These are phyloP conservation scores for Pherbina coryleti DNA, from an alignment of 2,888 invertebrate species.

Conservation along the genomic window DNA sequence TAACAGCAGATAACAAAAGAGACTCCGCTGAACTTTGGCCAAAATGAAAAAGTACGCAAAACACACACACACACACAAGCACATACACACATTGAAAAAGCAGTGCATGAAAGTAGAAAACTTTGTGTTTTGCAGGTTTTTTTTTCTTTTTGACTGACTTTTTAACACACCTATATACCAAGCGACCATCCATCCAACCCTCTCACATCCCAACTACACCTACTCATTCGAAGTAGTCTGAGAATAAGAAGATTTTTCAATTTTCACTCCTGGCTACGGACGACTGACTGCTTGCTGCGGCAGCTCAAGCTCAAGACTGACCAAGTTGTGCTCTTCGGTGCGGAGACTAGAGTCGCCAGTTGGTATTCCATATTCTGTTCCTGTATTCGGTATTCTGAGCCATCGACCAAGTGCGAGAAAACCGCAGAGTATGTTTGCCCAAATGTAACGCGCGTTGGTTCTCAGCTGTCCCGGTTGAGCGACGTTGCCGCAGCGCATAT, in stretches of 20 bases:
- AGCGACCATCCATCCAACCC: neutral
- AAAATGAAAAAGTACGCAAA: neutral
- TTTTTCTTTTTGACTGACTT: neutral
- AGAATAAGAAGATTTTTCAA: slow-evolving; percentile 11
- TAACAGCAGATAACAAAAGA: slow-evolving; percentile 12
- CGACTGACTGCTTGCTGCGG: slow-evolving; percentile 4
- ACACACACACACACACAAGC: neutral
- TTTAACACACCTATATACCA: neutral
- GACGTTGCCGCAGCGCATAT: neutral
- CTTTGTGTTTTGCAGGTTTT: neutral
- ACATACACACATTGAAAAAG: neutral
- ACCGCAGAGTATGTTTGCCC: slow-evolving; percentile 18
- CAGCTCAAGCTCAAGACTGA: neutral
- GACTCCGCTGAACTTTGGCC: slow-evolving; percentile 27
- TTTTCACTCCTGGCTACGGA: slow-evolving; percentile 9
- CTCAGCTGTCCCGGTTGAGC: slow-evolving; percentile 19
- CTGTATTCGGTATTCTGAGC: neutral
- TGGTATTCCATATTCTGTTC: too few species aligned
- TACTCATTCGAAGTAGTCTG: neutral
- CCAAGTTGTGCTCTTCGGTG: neutral
- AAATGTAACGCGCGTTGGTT: slow-evolving; percentile 3
- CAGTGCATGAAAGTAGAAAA: slow-evolving; percentile 17
- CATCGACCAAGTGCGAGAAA: slow-evolving; percentile 10
- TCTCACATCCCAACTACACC: neutral
- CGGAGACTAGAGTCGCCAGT: too few species aligned